phyloP scores from a whole-genome alignment of 2,797 vertebrate species.

The Botia kubotai region DNA sequence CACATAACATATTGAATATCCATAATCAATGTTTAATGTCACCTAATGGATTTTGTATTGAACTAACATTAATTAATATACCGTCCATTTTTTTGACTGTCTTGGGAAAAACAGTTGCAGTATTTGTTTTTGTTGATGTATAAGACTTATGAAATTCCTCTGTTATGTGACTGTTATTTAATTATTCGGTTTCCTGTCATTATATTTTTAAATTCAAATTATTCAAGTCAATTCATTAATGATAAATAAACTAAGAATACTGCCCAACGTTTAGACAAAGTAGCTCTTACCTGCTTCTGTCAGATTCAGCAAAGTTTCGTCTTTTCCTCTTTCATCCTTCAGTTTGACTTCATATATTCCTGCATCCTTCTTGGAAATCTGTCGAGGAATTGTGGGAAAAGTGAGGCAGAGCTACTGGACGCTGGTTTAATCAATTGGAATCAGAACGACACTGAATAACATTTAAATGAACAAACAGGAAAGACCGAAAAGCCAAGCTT shows the following conservation, averaged over 20 bases:
- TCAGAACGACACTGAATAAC: slow-evolving; percentile 33
- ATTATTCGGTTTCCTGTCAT: background rate
- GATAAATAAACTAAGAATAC: no score
- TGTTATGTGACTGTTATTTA: background rate
- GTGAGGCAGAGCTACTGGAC: slow-evolving; percentile 16
- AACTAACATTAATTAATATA: no score
- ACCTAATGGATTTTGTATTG: no score
- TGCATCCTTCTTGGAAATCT: slow-evolving; percentile 93
- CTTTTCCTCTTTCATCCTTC: slow-evolving; percentile 92
- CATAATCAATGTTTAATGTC: background rate
- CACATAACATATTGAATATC: background rate
- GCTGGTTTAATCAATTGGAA: background rate
- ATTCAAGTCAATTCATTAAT: no score
- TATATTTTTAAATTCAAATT: slow-evolving; percentile 8
- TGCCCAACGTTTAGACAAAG: background rate
- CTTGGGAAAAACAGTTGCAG: no score
- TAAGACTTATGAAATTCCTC: background rate
- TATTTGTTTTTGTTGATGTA: no score
- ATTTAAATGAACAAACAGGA: slow-evolving; percentile 63
- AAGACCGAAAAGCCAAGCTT: slow-evolving; percentile 77
- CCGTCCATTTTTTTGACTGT: background rate
- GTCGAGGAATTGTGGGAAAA: slow-evolving; percentile 6
- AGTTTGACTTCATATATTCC: slow-evolving; percentile 90
- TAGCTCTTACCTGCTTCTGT: slow-evolving; percentile 85
- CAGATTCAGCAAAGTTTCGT: slow-evolving; percentile 86